Conservation (phyloP, 37 sponge, comb jelly and placozoan species). For the Oscarella lobularis region DNA sequence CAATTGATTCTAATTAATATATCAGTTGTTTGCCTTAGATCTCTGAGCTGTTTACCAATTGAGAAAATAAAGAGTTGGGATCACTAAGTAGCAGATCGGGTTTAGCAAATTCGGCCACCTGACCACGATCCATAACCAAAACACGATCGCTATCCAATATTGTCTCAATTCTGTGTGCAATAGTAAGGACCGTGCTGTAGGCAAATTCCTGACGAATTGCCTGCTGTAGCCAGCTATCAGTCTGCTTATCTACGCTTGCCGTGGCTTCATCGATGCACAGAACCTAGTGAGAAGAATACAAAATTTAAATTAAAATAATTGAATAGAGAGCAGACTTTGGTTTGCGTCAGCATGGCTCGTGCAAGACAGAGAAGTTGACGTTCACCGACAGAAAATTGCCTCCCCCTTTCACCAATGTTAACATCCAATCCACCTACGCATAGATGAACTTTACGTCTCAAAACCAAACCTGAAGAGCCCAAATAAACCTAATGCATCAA, state of each 20-base stretch:
- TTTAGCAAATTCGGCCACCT: constrained; percentile 45
- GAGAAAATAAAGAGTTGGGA: constrained; percentile 36
- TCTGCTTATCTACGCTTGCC: constrained; percentile 78
- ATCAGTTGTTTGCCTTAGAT: too few species aligned
- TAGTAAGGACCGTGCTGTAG: constrained; percentile 77
- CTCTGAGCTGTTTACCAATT: constrained; percentile 28
- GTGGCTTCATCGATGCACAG: constrained; percentile 97
- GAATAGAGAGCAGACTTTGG: too few species aligned
- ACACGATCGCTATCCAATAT: constrained; percentile 61
- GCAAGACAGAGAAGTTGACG: constrained; percentile 89
- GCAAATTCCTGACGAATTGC: constrained; percentile 59
- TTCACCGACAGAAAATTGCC: constrained; percentile 76
- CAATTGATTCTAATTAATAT: too few species aligned
- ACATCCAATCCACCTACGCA: constrained; percentile 53
- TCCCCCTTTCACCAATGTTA: constrained; percentile 62
- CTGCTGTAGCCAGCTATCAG: constrained; percentile 60
- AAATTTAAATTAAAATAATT: too few species aligned
- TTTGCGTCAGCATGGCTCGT: constrained; percentile 59
- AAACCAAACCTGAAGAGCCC: too few species aligned
- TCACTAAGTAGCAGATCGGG: constrained; percentile 48
- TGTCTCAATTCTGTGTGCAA: constrained; percentile 92
- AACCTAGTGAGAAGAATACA: constrained; percentile 27
- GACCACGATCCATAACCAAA: constrained; percentile 73
- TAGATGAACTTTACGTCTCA: too few species aligned
- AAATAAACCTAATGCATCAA: constrained; percentile 48